Percentiles rank a stretch among this genome's conserved stretches.
These are phyloP conservation scores for Harpagoxenus sublaevis DNA, from an alignment of 2,888 invertebrate species.

Conservation along the genomic window DNA sequence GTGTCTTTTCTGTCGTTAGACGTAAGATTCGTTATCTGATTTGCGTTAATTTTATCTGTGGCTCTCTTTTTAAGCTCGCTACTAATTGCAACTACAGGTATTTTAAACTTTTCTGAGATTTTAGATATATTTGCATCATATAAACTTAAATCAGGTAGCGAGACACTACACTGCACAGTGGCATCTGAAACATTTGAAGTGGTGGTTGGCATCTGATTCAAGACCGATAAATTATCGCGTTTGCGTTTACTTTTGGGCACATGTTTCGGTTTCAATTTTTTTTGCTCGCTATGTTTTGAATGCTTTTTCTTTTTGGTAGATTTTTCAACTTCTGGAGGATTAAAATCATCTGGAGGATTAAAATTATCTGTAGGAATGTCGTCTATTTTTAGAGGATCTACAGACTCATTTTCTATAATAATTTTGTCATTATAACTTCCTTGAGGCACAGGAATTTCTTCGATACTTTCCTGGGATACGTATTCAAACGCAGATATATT, in stretches of 20 bases:
- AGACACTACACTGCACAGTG: constrained; percentile 80
- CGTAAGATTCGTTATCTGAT: background rate
- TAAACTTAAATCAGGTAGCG: constrained; percentile 77
- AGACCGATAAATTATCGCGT: constrained; percentile 52
- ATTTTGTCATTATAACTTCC: constrained; percentile 39
- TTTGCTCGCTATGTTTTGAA: constrained; percentile 62
- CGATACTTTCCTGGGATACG: constrained; percentile 41
- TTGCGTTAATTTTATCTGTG: constrained; percentile 62
- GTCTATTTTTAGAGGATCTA: constrained; percentile 50
- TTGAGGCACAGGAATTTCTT: constrained; percentile 44
- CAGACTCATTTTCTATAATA: constrained; percentile 3
- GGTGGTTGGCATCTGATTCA: constrained; percentile 57
- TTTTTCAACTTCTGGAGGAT: constrained; percentile 54
- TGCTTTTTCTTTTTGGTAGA: constrained; percentile 76
- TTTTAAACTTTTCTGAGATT: background rate
- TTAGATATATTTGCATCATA: constrained; percentile 54
- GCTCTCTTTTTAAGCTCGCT: constrained; percentile 64
- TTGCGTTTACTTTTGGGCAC: constrained; percentile 61
- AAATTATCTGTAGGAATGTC: too few species aligned
- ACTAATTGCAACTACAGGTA: constrained; percentile 62
- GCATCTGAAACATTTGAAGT: constrained; percentile 81
- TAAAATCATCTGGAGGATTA: background rate
- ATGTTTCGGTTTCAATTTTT: constrained; percentile 61
- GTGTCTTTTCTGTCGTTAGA: constrained; percentile 9
- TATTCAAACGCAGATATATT: constrained; percentile 17